These are phyloP conservation scores for Knipowitschia caucasica DNA, from an alignment of 2,797 vertebrate species.

Conservation along the genomic window DNA sequence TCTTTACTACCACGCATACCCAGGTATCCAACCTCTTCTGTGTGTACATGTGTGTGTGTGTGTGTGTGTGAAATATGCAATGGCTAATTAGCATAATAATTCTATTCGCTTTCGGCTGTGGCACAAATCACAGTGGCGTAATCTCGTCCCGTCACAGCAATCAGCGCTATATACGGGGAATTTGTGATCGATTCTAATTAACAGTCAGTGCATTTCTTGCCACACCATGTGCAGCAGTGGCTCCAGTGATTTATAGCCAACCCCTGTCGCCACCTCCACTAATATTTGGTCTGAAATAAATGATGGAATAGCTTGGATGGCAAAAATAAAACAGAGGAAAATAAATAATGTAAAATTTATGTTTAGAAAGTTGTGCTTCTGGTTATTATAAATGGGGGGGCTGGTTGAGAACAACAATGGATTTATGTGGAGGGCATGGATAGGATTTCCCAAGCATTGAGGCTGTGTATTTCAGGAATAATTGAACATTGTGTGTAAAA, in stretches of 20 bases:
- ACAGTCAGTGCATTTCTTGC: constrained; percentile 16
- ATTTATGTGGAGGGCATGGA: neutral
- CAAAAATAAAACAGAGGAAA: constrained; percentile 3
- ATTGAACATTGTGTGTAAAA: no score
- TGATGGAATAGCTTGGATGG: constrained; percentile 19
- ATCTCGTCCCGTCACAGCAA: constrained; percentile 22
- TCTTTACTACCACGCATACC: constrained; percentile 1
- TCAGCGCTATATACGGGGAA: constrained; percentile 8
- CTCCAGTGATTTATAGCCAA: constrained; percentile 25
- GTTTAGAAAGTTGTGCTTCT: constrained; percentile 1
- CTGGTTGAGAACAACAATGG: neutral
- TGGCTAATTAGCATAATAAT: constrained; percentile 28
- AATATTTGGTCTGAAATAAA: constrained; percentile 15
- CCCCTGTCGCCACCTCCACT: constrained; percentile 11
- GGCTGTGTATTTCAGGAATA: no score
- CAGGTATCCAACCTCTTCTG: neutral
- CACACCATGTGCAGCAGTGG: constrained; percentile 12
- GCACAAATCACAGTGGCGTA: constrained; percentile 21
- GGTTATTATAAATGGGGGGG: neutral
- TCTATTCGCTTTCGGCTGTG: constrained; percentile 16
- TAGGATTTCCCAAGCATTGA: no score
- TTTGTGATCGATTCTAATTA: constrained; percentile 34
- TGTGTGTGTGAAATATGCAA: constrained; percentile 28
- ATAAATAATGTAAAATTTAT: neutral
- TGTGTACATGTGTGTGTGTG: no score